Percentiles rank a stretch among this genome's conserved stretches.
These are phyloP conservation scores for Pluvianellus socialis DNA, from an alignment of 2,113 vertebrate species.

Conservation along the genomic window DNA sequence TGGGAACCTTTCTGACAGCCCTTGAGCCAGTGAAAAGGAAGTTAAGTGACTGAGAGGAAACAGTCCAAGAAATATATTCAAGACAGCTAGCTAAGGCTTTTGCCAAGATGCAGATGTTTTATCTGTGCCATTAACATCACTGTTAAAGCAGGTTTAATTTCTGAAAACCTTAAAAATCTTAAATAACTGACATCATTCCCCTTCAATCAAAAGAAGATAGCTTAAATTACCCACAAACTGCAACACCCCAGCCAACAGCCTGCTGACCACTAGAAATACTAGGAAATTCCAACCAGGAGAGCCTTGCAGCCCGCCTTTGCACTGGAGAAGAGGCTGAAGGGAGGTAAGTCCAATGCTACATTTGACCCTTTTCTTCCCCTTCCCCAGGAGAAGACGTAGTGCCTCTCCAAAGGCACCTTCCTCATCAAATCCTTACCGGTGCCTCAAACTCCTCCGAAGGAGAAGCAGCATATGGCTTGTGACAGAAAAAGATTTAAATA, in stretches of 20 bases:
- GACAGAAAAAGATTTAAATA: neutral
- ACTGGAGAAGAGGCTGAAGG: neutral
- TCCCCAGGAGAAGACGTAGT: neutral
- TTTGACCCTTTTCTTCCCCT: too few species aligned
- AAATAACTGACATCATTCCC: neutral
- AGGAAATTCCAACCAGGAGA: neutral
- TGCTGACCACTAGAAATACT: neutral
- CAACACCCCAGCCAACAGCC: neutral
- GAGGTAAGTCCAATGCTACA: neutral
- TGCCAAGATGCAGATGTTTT: neutral
- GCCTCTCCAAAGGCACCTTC: neutral
- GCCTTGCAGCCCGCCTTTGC: neutral
- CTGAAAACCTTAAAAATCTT: neutral
- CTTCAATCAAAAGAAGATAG: neutral
- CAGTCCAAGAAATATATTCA: neutral
- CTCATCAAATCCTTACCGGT: neutral
- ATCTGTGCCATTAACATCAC: neutral
- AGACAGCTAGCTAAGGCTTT: neutral
- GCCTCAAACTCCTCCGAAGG: neutral
- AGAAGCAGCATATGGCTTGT: neutral
- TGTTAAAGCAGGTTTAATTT: neutral
- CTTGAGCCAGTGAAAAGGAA: neutral
- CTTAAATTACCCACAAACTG: neutral
- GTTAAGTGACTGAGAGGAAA: neutral
- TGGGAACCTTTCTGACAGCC: neutral